Evolutionary conservation across 2,797 vertebrate species (phyloP).

Genomic region (Loriculus beryllinus): DNA sequence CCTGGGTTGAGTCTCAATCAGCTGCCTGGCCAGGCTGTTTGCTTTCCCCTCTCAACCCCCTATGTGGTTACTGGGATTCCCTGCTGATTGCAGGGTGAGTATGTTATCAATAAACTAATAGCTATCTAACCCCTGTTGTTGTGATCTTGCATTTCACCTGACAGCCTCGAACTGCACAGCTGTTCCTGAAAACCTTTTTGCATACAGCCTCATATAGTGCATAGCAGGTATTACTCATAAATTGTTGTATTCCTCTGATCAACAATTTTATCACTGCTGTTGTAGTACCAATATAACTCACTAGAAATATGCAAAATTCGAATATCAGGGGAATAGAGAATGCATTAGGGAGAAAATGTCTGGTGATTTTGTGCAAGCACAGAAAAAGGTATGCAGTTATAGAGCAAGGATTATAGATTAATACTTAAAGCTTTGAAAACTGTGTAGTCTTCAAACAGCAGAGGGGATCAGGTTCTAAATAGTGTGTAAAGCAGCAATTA

Average conservation of each 20-base stretch:
- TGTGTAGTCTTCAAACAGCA: background rate
- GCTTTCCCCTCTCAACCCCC: background rate
- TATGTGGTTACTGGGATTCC: background rate
- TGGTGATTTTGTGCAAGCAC: background rate
- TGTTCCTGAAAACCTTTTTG: background rate
- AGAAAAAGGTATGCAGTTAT: background rate
- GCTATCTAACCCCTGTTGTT: background rate
- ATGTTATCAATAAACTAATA: slow-evolving; percentile 21
- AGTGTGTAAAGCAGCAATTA: background rate
- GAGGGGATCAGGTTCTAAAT: background rate
- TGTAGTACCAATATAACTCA: background rate
- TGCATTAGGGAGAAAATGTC: background rate
- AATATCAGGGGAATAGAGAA: background rate
- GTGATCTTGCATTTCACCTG: background rate
- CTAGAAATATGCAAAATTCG: background rate
- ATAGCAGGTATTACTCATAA: background rate
- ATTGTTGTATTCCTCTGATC: background rate
- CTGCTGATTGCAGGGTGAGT: background rate
- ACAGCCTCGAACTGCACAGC: fast-evolving
- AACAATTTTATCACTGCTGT: background rate
- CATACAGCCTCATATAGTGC: background rate
- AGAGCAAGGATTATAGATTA: background rate
- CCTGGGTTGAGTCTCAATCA: background rate
- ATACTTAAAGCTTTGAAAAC: background rate
- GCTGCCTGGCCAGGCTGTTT: background rate